phyloP scores from a whole-genome alignment of 2,888 invertebrate species.

The Carcina quercana region DNA sequence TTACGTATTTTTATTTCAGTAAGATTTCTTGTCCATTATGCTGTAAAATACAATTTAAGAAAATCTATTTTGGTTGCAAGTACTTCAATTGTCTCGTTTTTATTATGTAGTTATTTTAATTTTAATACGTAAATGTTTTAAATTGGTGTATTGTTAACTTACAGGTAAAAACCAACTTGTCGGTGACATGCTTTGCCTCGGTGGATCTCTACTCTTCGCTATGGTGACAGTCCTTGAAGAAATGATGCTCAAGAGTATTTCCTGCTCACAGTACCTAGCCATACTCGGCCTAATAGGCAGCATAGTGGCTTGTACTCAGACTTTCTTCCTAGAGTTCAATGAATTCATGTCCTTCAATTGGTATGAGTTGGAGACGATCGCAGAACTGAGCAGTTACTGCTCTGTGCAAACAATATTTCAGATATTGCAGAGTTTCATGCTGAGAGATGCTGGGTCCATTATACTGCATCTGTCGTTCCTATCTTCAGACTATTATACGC shows the following conservation, averaged over 20 bases:
- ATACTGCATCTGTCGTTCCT: slow-evolving; percentile 87
- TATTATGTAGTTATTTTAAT: too few species aligned
- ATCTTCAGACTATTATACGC: slow-evolving; percentile 89
- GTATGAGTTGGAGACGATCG: slow-evolving; percentile 79
- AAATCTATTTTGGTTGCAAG: too few species aligned
- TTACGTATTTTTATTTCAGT: too few species aligned
- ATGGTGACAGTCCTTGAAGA: slow-evolving; percentile 88
- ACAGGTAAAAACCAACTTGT: slow-evolving; percentile 85
- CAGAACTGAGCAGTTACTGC: slow-evolving; percentile 77
- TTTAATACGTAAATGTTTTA: too few species aligned
- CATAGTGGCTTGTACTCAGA: slow-evolving; percentile 83
- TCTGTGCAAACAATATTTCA: slow-evolving; percentile 84
- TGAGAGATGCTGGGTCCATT: slow-evolving; percentile 86
- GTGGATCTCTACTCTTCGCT: slow-evolving; percentile 85
- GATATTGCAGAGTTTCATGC: slow-evolving; percentile 82
- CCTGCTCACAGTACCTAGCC: slow-evolving; percentile 86
- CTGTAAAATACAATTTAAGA: too few species aligned
- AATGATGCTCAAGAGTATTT: slow-evolving; percentile 84
- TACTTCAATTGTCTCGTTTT: too few species aligned
- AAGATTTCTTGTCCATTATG: too few species aligned
- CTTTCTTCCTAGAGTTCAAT: slow-evolving; percentile 83
- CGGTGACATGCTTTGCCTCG: slow-evolving; percentile 87
- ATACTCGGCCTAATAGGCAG: slow-evolving; percentile 88
- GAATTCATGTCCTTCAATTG: slow-evolving; percentile 80
- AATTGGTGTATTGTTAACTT: too few species aligned